Base-by-base conservation (phyloP, 1,140 invertebrate genomes). In the Stratiolaelaps scimitus region DNA sequence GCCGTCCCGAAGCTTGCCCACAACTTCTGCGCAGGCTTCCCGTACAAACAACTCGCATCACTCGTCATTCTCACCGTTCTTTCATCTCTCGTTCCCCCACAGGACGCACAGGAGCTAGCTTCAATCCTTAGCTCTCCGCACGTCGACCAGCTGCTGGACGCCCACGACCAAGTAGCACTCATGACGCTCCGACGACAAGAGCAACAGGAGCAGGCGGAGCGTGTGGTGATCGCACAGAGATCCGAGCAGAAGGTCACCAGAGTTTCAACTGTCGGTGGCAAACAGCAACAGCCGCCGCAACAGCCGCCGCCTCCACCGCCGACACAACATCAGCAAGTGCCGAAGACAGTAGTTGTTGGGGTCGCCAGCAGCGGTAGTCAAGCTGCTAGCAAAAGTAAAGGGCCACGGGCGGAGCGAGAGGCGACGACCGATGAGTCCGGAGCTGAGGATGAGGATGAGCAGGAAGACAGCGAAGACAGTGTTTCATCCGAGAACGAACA, bases 131-230 rank as follows among this genome's bases (percentile, higher is more conserved):
- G 70, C 65, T 75, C 72, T 66, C 75, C 77, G n/a, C 46, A 69
- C 67, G 64, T 73, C 0, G 71, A 82, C 77, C 79, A 80, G 5
- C 74, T 87, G 17, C 71, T 87, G 34, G 81, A 84, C 67, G 81
- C 83, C 13, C 85, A 87, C 79, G 85, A 87, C 77, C 77, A 78
- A 60, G 77, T 86, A 53, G 82, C 83, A 7, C 74, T 78, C 67
- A 76, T 76, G 69, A 60, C 53, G 26, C 20, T 60, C 26, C 53
- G 53, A 26, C 17, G 34, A 10, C 53, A 60, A 34, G 77, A 77
- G 53, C 80, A 71, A 75, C 78, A 76, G 71, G 77, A 75, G 64
- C 68, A 67, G 23, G 69, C 74, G 68, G 29, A 69, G 72, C 43
- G 64, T 69, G 44, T 60, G 20, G 26, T 64, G 28, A 67, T 13